A percentile compares a stretch with the other conserved stretches of the same genome.
phyloP scores from a whole-genome alignment of 2,797 vertebrate genomes.

The Xenops minutus region DNA sequence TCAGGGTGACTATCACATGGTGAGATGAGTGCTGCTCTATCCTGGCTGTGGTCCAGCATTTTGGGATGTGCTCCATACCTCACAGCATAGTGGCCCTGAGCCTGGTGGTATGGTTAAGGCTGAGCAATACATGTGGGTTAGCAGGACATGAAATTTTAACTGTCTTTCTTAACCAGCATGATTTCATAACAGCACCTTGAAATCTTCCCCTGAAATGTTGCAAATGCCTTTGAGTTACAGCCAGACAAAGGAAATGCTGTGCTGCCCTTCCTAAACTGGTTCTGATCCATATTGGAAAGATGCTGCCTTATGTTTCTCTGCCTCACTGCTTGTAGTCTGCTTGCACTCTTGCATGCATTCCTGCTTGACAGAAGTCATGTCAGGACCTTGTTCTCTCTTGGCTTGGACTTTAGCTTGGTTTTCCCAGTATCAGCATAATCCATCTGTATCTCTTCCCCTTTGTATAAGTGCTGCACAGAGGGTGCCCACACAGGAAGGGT shows the following conservation, averaged over 20 bases:
- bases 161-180: slow-evolving; percentile 9
- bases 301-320: neutral
- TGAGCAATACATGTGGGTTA: neutral
- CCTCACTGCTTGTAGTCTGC: neutral
- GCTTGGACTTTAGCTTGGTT: neutral
- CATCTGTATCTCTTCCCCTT: neutral
- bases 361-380: neutral
- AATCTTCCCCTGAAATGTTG: neutral
- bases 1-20: neutral
- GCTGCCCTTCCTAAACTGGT: neutral
- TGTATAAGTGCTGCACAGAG: neutral
- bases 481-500: neutral
- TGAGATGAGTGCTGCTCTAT: neutral
- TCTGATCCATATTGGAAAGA: neutral
- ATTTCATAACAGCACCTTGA: neutral
- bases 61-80: neutral
- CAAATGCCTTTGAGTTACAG: neutral
- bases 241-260: neutral
- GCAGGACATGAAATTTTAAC: neutral
- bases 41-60: neutral
- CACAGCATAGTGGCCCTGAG: accelerated
- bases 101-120: neutral
- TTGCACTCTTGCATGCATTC: neutral
- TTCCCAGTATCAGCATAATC: neutral
- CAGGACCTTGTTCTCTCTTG: neutral